A percentile compares a stretch with the other conserved stretches of the same genome.
Evolutionary conservation across 2,888 invertebrate species (phyloP).

Genomic region (Rhamphomyia laevipes): DNA sequence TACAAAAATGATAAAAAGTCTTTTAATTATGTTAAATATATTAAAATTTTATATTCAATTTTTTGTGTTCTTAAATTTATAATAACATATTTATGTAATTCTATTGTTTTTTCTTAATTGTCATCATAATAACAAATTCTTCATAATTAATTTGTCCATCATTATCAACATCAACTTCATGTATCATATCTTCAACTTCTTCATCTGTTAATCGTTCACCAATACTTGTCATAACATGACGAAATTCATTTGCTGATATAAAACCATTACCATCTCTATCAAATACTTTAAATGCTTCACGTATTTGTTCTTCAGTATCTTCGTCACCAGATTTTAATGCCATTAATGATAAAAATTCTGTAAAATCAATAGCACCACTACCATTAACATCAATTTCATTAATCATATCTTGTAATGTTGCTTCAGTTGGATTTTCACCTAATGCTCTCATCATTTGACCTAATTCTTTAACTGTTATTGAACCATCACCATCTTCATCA

Average conservation of each 20-base stretch:
- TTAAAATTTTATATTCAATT: no score
- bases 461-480: constrained; percentile 91
- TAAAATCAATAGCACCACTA: constrained; percentile 95
- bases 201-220: constrained; percentile 94
- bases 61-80: no score
- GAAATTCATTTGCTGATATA: constrained; percentile 86
- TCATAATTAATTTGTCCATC: constrained; percentile 96
- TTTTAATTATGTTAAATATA: no score
- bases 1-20: no score
- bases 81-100: no score
- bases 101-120: constrained; percentile 31
- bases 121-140: constrained; percentile 92
- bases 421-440: constrained; percentile 93
- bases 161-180: constrained; percentile 91
- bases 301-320: constrained; percentile 91
- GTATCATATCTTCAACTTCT: constrained; percentile 94
- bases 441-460: constrained; percentile 90
- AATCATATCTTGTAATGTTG: constrained; percentile 94
- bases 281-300: constrained; percentile 92
- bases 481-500: constrained; percentile 94
- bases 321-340: constrained; percentile 96
- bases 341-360: constrained; percentile 97
- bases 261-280: constrained; percentile 97
- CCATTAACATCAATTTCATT: constrained; percentile 71
- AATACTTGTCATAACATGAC: constrained; percentile 96